Conservation (phyloP, 2,113 vertebrate species). For the Notothenia coriiceps region DNA sequence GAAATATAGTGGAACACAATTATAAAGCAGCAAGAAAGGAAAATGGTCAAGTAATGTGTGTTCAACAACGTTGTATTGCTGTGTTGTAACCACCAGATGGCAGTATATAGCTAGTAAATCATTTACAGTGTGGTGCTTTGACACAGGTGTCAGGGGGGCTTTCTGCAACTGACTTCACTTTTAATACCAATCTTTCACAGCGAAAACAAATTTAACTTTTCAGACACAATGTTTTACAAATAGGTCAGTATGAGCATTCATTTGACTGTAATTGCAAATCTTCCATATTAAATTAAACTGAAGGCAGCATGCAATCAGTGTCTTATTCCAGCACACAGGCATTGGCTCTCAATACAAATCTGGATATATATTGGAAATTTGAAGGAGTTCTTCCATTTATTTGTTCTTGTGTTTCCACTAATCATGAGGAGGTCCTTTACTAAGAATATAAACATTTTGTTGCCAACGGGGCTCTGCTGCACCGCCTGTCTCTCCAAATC, state of each 20-base stretch:
- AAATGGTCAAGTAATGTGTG: background rate
- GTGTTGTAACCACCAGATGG: slow-evolving; percentile 36
- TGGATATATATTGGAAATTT: background rate
- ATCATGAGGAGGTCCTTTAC: background rate
- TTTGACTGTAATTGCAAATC: background rate
- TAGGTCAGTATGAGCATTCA: background rate
- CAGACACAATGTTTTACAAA: background rate
- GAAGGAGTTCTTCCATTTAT: background rate
- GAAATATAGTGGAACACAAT: background rate
- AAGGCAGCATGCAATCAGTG: background rate
- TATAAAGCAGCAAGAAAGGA: background rate
- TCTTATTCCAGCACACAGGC: too few relatives aligned
- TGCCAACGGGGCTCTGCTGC: background rate
- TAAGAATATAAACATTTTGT: background rate
- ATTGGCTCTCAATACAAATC: background rate
- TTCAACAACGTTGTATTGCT: background rate
- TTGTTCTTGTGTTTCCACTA: too few relatives aligned
- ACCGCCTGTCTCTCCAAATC: slow-evolving; percentile 4
- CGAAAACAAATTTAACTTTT: background rate
- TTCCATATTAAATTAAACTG: background rate
- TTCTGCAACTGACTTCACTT: background rate
- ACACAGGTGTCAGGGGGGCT: too few relatives aligned
- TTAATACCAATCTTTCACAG: background rate
- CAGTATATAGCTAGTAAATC: background rate
- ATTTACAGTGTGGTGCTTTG: too few relatives aligned